Evolutionary conservation across 2,888 invertebrate genomes (phyloP), one percentile per base, ranked within the genome.

Genomic region (Sericinus montela): DNA sequence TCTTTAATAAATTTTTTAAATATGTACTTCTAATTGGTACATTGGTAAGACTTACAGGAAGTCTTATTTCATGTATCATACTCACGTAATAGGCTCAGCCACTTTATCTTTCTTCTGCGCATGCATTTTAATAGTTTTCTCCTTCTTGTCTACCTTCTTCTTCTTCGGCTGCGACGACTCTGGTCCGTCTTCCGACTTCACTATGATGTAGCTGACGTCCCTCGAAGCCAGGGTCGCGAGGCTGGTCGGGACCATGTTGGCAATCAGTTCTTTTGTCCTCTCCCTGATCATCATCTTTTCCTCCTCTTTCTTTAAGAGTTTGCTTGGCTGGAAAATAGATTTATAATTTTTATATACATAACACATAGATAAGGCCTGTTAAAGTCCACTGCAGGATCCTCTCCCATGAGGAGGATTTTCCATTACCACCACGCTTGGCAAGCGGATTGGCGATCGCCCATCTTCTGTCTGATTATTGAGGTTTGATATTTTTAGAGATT

Each of bases 201-300:
- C 75, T n/a, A 89, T 83, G 28, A 88, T 83, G 47, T 87, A 88
- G 52, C 80, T 82, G 1, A 85, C 80, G n/a, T 86, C 80, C 0
- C 79, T 69, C 0, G 75, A 75, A 0, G 76, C 75, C 0, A 82
- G 46, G 0, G 63, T 69, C 51, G 66, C 72, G 0, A 83, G 59
- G 23, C 63, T 67, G 0, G 72, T 72, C 0, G 82, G 71, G 0
- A 60, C 57, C 70, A 82, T 72, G 0, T 71, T 60, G 0, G 75
- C 69, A 0, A 80, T 19, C 0, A 80, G 34, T 14, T 72, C 51
- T 1, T 75, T 62, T 0, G 72, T 48, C n/a, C 14, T 43, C 43
- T 43, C 25, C 11, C 30, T 25, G 13, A 43, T 34, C 1, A 9
- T n/a, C 3, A 3, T 32, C 7, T 6, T 42, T 7, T 7, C 9